A percentile compares a stretch with the other conserved stretches of the same genome.
phyloP scores from a whole-genome alignment of 1,140 invertebrate genomes.

The Drosophila yakuba region DNA sequence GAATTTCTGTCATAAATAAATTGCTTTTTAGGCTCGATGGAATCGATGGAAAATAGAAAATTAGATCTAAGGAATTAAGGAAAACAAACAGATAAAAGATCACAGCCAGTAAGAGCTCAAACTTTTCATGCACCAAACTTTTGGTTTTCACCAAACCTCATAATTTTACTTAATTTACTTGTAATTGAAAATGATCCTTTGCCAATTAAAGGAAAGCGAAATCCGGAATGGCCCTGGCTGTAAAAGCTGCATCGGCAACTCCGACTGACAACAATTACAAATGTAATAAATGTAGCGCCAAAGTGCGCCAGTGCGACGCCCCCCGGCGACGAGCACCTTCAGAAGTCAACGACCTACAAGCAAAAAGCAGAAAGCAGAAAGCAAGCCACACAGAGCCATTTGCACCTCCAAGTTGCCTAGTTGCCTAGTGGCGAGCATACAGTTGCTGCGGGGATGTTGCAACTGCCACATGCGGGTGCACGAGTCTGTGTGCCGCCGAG shows the following conservation, averaged over 20 bases:
- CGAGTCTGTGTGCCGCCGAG: constrained; percentile 45
- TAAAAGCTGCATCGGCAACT: constrained; percentile 52
- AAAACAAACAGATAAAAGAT: no score
- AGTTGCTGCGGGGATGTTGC: constrained; percentile 57
- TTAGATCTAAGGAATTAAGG: no score
- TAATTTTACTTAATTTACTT: no score
- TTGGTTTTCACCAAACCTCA: no score
- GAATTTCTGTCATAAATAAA: no score
- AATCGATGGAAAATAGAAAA: no score
- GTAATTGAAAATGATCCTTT: background rate
- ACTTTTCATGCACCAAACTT: no score
- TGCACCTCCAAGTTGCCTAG: constrained; percentile 48
- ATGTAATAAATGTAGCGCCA: constrained; percentile 80
- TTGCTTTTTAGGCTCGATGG: no score
- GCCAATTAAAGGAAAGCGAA: constrained; percentile 10
- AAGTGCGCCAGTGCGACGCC: constrained; percentile 70
- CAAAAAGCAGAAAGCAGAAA: constrained; percentile 58
- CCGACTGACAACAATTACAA: constrained; percentile 81
- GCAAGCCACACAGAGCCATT: constrained; percentile 53
- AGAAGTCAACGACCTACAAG: constrained; percentile 81
- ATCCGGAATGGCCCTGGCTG: constrained; percentile 34
- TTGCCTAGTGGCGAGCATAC: constrained; percentile 50
- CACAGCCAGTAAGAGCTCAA: no score
- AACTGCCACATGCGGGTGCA: constrained; percentile 45
- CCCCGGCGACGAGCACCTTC: constrained; percentile 54